Conservation (phyloP, 2,113 vertebrate genomes). For the Anser cygnoides region DNA sequence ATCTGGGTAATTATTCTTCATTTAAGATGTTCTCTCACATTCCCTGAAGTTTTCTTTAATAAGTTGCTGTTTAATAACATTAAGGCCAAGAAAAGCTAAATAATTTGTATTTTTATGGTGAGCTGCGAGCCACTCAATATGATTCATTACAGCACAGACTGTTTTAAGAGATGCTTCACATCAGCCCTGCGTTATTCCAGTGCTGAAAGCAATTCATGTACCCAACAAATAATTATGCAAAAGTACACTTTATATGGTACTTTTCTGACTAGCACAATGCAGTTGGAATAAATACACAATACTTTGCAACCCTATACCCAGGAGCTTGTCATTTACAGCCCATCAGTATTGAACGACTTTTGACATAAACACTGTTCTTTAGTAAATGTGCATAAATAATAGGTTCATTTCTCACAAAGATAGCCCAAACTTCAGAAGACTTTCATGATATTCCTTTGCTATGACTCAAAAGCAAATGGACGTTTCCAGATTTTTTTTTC, state of each 20-base stretch:
- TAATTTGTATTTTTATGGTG: neutral
- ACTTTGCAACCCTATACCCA: neutral
- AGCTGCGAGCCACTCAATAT: neutral
- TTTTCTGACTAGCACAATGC: neutral
- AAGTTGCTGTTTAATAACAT: neutral
- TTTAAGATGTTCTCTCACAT: neutral
- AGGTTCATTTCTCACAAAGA: neutral
- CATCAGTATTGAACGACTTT: rapidly evolving
- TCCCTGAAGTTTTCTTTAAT: neutral
- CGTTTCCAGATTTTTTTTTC: neutral
- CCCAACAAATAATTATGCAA: neutral
- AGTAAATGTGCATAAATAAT: neutral
- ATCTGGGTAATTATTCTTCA: neutral
- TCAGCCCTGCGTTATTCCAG: neutral
- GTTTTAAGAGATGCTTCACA: neutral
- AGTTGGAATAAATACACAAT: neutral
- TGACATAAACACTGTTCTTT: neutral
- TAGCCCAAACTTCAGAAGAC: neutral
- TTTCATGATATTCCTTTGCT: neutral
- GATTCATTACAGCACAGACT: conserved; percentile 20
- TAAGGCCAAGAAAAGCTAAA: neutral
- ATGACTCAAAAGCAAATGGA: neutral
- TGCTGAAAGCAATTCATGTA: neutral
- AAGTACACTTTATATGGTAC: neutral
- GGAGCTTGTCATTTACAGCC: neutral